Evolutionary conservation across 92 coral and sea anemone species (phyloP).

Genomic region (Actinernus sp.): DNA sequence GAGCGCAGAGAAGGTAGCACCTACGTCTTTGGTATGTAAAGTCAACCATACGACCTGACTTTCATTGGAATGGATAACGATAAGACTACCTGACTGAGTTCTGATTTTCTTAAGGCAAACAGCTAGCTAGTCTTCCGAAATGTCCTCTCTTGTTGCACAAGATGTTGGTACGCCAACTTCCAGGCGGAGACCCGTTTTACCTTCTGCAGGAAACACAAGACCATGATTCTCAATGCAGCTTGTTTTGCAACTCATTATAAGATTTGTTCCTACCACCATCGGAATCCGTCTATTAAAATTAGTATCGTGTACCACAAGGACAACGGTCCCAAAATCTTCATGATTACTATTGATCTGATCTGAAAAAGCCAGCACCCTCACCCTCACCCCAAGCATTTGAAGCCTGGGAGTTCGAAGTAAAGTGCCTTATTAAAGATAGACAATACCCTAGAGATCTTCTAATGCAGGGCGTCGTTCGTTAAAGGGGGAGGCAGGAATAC

Average conservation of each 20-base stretch:
- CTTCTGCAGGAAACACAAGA: slow-evolving; percentile 4
- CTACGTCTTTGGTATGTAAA: background rate
- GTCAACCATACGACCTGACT: background rate
- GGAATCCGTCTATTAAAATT: slow-evolving; percentile 35
- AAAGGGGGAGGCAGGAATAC: too few relatives aligned
- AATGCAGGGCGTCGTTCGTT: too few relatives aligned
- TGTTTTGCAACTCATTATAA: slow-evolving; percentile 22
- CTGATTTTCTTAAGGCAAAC: background rate
- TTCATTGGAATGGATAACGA: background rate
- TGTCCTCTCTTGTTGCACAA: too few relatives aligned
- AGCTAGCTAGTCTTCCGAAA: too few relatives aligned
- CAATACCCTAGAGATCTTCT: too few relatives aligned
- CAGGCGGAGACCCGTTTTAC: slow-evolving; percentile 20
- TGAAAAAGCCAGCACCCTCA: too few relatives aligned
- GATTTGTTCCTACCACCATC: slow-evolving; percentile 40
- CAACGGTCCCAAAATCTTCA: background rate
- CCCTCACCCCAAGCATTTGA: too few relatives aligned
- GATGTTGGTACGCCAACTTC: slow-evolving; percentile 29
- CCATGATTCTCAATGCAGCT: slow-evolving; percentile 11
- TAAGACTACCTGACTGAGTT: background rate
- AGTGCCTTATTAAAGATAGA: too few relatives aligned
- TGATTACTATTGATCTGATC: slow-evolving; percentile 20
- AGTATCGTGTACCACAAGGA: slow-evolving; percentile 48
- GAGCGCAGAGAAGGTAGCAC: background rate
- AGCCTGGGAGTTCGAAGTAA: too few relatives aligned